Evolutionary conservation across 2,797 vertebrate genomes (phyloP).

Genomic region (Aulostomus chinensis): DNA sequence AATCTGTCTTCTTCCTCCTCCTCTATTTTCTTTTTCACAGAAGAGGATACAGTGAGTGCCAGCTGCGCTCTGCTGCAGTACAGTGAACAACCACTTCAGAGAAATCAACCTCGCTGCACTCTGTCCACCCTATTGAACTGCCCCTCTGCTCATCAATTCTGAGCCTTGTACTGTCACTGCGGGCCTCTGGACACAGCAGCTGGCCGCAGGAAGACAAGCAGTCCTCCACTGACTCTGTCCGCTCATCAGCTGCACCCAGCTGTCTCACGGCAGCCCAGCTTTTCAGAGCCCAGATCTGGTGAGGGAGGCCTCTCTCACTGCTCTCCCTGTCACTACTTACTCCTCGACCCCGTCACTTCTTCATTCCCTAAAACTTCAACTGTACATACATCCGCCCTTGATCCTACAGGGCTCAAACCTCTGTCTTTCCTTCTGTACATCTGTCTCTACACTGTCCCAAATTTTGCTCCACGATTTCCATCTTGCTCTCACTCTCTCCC

Average conservation of each 20-base stretch:
- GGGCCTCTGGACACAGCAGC: slow-evolving; percentile 86
- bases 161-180: slow-evolving; percentile 86
- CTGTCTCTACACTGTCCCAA: slow-evolving; percentile 55
- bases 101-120: slow-evolving; percentile 77
- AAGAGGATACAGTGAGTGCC: slow-evolving; percentile 61
- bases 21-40: slow-evolving; percentile 36
- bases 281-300: slow-evolving; percentile 50
- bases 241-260: slow-evolving; percentile 85
- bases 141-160: slow-evolving; percentile 88
- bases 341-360: slow-evolving; percentile 75
- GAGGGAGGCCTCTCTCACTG: slow-evolving; percentile 58
- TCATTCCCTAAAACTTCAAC: slow-evolving; percentile 77
- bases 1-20: slow-evolving; percentile 26
- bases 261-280: slow-evolving; percentile 68
- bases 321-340: slow-evolving; percentile 61
- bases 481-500: slow-evolving; percentile 43
- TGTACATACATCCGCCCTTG: slow-evolving; percentile 67
- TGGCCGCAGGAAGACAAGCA: slow-evolving; percentile 88
- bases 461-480: slow-evolving; percentile 45
- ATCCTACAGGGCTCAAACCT: slow-evolving; percentile 58
- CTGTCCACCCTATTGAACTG: slow-evolving; percentile 84
- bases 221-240: slow-evolving; percentile 81
- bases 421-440: slow-evolving; percentile 64
- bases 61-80: slow-evolving; percentile 59
- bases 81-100: slow-evolving; percentile 64